Evolutionary conservation across 2,888 invertebrate species (phyloP), one percentile per base, ranked within the genome.

Genomic region (Philereme vetulata): DNA sequence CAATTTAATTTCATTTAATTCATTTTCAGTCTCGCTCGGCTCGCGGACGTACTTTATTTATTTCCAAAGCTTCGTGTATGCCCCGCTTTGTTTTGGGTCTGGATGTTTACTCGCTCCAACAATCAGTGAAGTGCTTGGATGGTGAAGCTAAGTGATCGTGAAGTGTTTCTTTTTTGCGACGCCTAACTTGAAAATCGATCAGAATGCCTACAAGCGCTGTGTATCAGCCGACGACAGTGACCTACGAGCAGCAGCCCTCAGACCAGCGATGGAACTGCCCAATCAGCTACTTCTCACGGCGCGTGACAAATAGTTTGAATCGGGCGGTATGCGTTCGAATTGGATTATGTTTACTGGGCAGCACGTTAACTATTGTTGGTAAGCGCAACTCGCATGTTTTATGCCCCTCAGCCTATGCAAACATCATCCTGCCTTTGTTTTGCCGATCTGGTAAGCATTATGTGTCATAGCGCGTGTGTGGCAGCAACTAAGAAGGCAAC

Each of bases 211-310:
- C 94, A 58, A 94, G 95, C 80, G 95, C 95, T 62, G 96, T 96
- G 50, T 96, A 96, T 86, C 96, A 96, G 82, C 96, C 96, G 10
- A 96, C 96, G 64, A 96, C 96, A 69, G 95, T 95, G 68, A 95
- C 95, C 56, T 96, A 95, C 81, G 95, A 95, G 82, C 93, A 93
- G 70, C 93, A 92, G 72, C 91, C 92, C n/a, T 83, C 78, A 51
- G 93, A 94, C 61, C 93, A 93, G 84, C 81, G 93, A 80, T 85
- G 93, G 93, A 82, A 90, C 88, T 86, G 93, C 84, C 88, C 94
- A 77, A 83, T 94, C 91, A 90, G 93, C 86, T 85, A 88, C 84
- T 85, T 92, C 86, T 84, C 92, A 71, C 90, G 92, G 34, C 84
- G 92, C 42, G 89, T 92, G 81, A 91, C 92, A 70, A 91, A 86